phyloP scores from a whole-genome alignment of 2,888 invertebrate species.

The Sesia bembeciformis region DNA sequence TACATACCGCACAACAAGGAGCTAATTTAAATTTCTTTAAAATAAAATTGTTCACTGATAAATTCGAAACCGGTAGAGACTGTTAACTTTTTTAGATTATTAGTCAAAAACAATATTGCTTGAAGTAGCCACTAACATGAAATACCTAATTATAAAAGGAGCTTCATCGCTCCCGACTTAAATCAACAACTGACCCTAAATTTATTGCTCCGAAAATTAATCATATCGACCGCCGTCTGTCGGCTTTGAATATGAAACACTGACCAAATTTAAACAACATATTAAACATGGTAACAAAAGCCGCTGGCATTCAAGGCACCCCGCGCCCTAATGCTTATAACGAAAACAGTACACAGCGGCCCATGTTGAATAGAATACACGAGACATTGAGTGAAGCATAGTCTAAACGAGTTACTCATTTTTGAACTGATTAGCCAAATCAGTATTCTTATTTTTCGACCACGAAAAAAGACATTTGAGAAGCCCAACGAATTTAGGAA shows the following conservation, averaged over 20 bases:
- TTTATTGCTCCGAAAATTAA: conserved; percentile 52
- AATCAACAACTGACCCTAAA: conserved; percentile 7
- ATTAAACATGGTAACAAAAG: conserved; percentile 36
- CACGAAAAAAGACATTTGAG: too few species aligned
- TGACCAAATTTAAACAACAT: conserved; percentile 29
- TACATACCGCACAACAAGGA: too few species aligned
- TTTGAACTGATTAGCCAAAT: too few species aligned
- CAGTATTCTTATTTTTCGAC: too few species aligned
- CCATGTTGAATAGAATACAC: conserved; percentile 11
- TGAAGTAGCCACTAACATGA: background rate
- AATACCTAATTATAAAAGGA: background rate
- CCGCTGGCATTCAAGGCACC: conserved; percentile 30
- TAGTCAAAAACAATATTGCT: too few species aligned
- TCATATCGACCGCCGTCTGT: conserved; percentile 16
- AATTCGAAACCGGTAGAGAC: too few species aligned
- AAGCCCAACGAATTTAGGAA: too few species aligned
- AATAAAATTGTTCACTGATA: too few species aligned
- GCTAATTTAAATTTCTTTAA: too few species aligned
- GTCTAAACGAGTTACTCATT: background rate
- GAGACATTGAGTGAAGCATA: background rate
- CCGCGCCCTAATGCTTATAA: conserved; percentile 61
- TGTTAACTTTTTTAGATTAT: too few species aligned
- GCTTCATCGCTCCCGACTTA: background rate
- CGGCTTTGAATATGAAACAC: conserved; percentile 28
- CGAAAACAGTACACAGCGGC: conserved; percentile 64